Evolutionary conservation across 2,797 vertebrate genomes (phyloP), one percentile per base, ranked within the genome.

Genomic region (Muscicapa comitata): DNA sequence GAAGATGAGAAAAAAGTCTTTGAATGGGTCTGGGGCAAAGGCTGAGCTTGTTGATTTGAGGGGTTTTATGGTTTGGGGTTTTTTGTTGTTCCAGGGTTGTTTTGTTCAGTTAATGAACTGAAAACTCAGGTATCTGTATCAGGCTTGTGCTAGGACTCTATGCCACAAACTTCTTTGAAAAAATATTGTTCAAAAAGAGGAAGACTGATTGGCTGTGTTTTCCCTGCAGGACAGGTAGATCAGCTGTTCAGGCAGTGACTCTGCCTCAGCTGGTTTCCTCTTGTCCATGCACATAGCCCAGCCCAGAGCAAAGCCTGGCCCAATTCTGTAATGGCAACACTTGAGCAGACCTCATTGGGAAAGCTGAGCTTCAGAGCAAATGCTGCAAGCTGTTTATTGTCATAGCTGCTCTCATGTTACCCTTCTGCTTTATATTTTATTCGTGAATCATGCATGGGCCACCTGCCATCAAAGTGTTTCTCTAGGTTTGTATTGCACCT

Each of bases 351-450:
- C 25, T 88, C 13, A 2, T 75, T 75, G 68, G 74, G 51, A 82
- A 88, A 80, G 33, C 48, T 71, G 65, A 81, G 43, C 40, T 75
- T 86, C 58, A 81, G 67, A 91, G 10, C 71, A 91, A 79, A 68
- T 40, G 17, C 26, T 86, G 77, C 11, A 63, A 88, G 54, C 59
- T 81, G 35, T 75, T 90, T 75, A 54, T 62, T 94, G 53, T 51
- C 45, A 7, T 71, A 66, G 26, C 43, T 70, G 51, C 54, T 63
- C 81, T 87, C 55, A 7, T 35, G 33, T 87, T 78, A 43, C 67
- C 33, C 91, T 78, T 85, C 50, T 90, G 31, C 11, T 75, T 87
- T 71, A 38, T 74, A 53, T 45, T 72, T 88, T 13, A 17, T 50
- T 53, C 26, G 47, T 81, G 73, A 68, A 65, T 62, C 31, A 23